A percentile compares a stretch with the other conserved stretches of the same genome.
phyloP scores from a whole-genome alignment of 2,888 invertebrate genomes.

The Lycocerus yunnanus region DNA sequence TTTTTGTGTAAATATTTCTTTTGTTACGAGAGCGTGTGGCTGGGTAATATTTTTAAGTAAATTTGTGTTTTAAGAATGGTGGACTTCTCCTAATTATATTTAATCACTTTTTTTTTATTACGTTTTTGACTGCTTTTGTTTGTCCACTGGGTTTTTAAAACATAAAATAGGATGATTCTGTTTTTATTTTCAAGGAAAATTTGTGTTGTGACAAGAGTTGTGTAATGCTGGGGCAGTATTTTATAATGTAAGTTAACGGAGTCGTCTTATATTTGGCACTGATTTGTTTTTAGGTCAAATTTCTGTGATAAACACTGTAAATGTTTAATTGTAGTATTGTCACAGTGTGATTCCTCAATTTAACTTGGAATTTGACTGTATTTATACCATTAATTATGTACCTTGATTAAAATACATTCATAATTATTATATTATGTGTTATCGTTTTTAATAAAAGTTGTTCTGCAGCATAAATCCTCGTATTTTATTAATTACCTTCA shows the following conservation, averaged over 20 bases:
- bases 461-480: not conserved
- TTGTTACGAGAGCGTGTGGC: not conserved
- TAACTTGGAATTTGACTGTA: constrained; percentile 31
- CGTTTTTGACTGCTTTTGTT: not conserved
- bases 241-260: constrained; percentile 1
- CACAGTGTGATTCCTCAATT: constrained; percentile 24
- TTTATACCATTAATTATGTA: constrained; percentile 30
- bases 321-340: constrained; percentile 11
- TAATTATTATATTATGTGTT: constrained; percentile 8
- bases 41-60: not conserved
- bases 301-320: constrained; percentile 43
- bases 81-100: not conserved
- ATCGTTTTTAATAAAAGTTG: not conserved
- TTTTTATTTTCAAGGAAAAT: not conserved
- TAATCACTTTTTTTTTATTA: not conserved
- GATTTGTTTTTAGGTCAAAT: constrained; percentile 43
- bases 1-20: constrained; percentile 1
- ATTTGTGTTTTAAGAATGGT: not conserved
- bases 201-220: not conserved
- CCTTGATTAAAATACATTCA: constrained; percentile 23
- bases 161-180: not conserved
- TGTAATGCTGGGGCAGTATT: not conserved
- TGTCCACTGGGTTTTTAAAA: not conserved
- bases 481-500: not conserved
- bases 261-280: constrained; percentile 22